Evolutionary conservation across 2,113 vertebrate species (phyloP).

Genomic region (Oostethus manadensis): DNA sequence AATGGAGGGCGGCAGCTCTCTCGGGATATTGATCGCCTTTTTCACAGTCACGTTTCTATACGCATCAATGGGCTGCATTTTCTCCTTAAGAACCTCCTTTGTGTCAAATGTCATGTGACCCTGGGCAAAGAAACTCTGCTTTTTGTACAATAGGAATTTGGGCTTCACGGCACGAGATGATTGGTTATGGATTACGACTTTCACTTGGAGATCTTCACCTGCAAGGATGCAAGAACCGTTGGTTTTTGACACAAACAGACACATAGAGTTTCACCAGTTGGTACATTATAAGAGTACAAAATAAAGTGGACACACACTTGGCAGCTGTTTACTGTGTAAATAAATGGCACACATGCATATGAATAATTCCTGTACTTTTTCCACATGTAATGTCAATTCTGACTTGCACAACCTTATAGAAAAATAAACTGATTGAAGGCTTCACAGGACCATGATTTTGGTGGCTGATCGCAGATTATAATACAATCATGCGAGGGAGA

Average conservation of each 20-base stretch:
- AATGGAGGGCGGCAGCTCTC: slow-evolving; percentile 45
- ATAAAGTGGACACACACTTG: no score
- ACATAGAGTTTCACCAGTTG: not conserved
- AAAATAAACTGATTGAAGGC: no score
- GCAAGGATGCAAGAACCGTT: not conserved
- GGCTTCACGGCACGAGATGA: slow-evolving; percentile 52
- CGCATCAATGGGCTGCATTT: slow-evolving; percentile 15
- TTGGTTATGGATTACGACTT: slow-evolving; percentile 37
- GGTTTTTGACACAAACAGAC: not conserved
- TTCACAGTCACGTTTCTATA: slow-evolving; percentile 15
- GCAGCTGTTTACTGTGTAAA: no score
- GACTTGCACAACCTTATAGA: no score
- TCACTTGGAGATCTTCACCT: slow-evolving; percentile 45
- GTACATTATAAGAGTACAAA: not conserved
- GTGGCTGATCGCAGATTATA: no score
- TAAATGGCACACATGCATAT: no score
- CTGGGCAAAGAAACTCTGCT: slow-evolving; percentile 50
- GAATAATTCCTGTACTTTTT: no score
- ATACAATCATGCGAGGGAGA: no score
- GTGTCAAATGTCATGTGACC: slow-evolving; percentile 21
- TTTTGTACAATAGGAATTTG: slow-evolving; percentile 49
- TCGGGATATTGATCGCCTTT: slow-evolving; percentile 46
- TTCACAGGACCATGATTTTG: no score
- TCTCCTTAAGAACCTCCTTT: slow-evolving; percentile 28
- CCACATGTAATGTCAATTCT: no score